Percentiles rank a stretch among this genome's conserved stretches.
phyloP scores from a whole-genome alignment of 2,113 vertebrate species.

The Gracilinanus agilis region DNA sequence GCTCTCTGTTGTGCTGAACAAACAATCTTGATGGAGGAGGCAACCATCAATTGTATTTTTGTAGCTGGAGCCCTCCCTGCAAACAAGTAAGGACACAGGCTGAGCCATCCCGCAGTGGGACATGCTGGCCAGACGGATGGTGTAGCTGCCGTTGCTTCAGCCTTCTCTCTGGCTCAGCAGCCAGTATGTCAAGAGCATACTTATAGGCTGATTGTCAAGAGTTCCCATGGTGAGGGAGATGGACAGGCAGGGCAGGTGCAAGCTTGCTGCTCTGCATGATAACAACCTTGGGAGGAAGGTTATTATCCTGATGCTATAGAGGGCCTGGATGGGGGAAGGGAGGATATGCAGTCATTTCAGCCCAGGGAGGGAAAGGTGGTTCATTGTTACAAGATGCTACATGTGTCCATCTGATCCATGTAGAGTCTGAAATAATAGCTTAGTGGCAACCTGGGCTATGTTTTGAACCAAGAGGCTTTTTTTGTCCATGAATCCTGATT shows the following conservation, averaged over 20 bases:
- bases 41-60: not conserved
- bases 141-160: conserved; percentile 49
- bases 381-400: not conserved
- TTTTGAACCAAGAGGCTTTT: not conserved
- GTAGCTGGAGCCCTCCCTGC: not conserved
- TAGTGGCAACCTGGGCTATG: not conserved
- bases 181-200: conserved; percentile 38
- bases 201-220: conserved; percentile 51
- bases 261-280: conserved; percentile 50
- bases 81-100: not conserved
- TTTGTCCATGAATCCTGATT: not conserved
- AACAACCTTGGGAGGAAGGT: not conserved
- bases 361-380: not conserved
- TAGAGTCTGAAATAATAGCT: not conserved
- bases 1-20: not conserved
- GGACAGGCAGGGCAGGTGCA: conserved; percentile 58
- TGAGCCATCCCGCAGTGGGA: not conserved
- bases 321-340: too few species aligned
- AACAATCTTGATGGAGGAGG: not conserved
- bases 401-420: not conserved
- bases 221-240: conserved; percentile 38
- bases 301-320: not conserved
- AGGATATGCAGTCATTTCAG: not conserved
- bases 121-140: conserved; percentile 42
- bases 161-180: conserved; percentile 59